Evolutionary conservation across 2,797 vertebrate species (phyloP), one percentile per base, ranked within the genome.

Genomic region (Mormyrus hasselquistii): DNA sequence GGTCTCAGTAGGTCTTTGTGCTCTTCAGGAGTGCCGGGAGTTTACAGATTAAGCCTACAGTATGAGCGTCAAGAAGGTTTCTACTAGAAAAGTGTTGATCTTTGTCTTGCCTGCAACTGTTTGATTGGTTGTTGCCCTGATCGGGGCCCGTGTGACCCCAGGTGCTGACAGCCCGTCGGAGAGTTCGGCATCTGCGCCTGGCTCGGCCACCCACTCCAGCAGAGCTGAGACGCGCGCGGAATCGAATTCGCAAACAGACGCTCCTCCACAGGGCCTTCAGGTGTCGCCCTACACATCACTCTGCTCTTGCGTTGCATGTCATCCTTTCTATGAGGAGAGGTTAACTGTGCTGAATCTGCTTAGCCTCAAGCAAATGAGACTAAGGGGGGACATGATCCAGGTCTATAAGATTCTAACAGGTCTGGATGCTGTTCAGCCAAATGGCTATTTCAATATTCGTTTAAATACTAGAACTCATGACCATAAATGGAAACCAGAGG

Each of bases 101-200:
- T 14, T 86, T 86, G 82, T n/a, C 5, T 88, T 84, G 88, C 41
- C 9, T 65, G 0, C 29, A 19, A 29, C 87, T 41, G 1, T 50
- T 90, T 38, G n/a, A 41, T 14, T 41, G 50, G 1, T 41, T 49
- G 34, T 55, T 57, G 88, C 50, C 29, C 89, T 65, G 44, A 83
- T 65, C 1, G 86, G 52, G n/a, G 38, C 0, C 10, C 90, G 22
- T 93, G 87, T 92, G 87, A 91, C 89, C 88, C 38, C 93, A 97
- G 97, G 92, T 94, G 44, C 90, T 97, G 10, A 90, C 89, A 50
- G 93, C 93, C 52, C 95, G 96, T 44, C 95, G 91, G 84, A 95
- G 93, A 91, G 93, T 94, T 8, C 95, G 96, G 0, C 95, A 92
- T 89, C 94, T 97, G 83, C 95, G 93, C 34, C 90, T 96, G n/a